Evolutionary conservation across 2,797 vertebrate genomes (phyloP).

Genomic region (Anguilla marmorata): DNA sequence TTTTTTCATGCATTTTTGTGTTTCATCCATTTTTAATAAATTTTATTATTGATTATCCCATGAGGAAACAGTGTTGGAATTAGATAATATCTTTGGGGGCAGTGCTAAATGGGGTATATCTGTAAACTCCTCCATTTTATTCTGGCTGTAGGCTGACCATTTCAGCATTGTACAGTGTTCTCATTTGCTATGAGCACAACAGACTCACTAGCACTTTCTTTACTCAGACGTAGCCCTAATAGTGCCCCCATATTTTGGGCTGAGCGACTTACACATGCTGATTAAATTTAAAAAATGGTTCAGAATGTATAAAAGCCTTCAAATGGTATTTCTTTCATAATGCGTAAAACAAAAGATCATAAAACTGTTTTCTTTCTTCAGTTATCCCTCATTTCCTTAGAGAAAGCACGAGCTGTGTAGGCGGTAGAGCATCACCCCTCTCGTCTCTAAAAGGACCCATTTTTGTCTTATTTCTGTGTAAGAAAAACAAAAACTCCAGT

Average conservation of each 20-base stretch:
- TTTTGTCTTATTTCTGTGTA: background rate
- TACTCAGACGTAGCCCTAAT: background rate
- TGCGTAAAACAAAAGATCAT: background rate
- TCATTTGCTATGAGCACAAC: background rate
- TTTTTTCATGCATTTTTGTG: background rate
- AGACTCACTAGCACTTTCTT: background rate
- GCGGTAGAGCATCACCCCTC: background rate
- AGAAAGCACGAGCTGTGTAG: background rate
- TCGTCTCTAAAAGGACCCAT: background rate
- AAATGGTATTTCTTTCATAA: background rate
- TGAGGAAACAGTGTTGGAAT: background rate
- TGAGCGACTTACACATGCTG: background rate
- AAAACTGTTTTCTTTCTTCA: conserved; percentile 22
- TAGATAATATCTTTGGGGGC: background rate
- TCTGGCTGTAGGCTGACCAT: background rate
- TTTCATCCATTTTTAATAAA: background rate
- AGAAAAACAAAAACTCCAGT: background rate
- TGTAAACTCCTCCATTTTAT: background rate
- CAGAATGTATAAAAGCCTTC: background rate
- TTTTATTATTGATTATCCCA: background rate
- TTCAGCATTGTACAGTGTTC: background rate
- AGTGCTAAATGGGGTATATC: background rate
- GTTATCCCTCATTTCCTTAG: conserved; percentile 10
- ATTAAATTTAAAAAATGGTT: background rate
- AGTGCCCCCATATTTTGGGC: background rate